phyloP scores from a whole-genome alignment of 1,140 invertebrate species.

The Meloidogyne floridensis region DNA sequence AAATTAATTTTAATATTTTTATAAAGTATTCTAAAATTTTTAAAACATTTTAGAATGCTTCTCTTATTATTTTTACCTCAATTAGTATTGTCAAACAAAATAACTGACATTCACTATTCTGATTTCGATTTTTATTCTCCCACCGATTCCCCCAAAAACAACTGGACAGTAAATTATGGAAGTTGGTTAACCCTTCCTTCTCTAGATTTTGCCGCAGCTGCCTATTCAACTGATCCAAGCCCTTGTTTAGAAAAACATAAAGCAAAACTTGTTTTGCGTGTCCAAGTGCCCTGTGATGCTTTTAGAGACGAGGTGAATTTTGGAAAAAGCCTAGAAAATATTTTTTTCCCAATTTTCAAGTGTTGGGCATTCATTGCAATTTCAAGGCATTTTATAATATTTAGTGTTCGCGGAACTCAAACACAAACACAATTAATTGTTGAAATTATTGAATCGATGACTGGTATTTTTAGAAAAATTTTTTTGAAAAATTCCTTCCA shows the following conservation, averaged over 20 bases:
- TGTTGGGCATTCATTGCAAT: conserved; percentile 46
- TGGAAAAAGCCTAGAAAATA: too few relatives aligned
- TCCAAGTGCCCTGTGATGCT: conserved; percentile 43
- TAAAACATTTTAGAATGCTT: too few relatives aligned
- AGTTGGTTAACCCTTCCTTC: conserved; percentile 45
- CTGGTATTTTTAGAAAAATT: conserved; percentile 20
- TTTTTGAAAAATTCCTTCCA: neutral
- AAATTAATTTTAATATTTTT: neutral
- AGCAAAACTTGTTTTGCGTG: conserved; percentile 23
- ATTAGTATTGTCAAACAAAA: neutral
- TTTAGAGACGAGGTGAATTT: conserved; percentile 29
- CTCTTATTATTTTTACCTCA: neutral
- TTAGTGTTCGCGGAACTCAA: conserved; percentile 44
- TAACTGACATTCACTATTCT: neutral
- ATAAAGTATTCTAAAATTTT: neutral
- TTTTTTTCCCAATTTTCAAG: conserved; percentile 35
- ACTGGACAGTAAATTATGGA: conserved; percentile 43
- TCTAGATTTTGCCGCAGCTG: conserved; percentile 50
- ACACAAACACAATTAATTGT: conserved; percentile 48
- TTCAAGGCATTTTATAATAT: conserved; percentile 43
- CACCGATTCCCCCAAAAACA: neutral
- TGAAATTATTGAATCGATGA: conserved; percentile 54
- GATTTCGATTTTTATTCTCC: neutral
- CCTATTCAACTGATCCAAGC: conserved; percentile 44
- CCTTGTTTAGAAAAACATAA: conserved; percentile 45